Evolutionary conservation across 2,797 vertebrate genomes (phyloP).

Genomic region (Acanthopagrus latus): DNA sequence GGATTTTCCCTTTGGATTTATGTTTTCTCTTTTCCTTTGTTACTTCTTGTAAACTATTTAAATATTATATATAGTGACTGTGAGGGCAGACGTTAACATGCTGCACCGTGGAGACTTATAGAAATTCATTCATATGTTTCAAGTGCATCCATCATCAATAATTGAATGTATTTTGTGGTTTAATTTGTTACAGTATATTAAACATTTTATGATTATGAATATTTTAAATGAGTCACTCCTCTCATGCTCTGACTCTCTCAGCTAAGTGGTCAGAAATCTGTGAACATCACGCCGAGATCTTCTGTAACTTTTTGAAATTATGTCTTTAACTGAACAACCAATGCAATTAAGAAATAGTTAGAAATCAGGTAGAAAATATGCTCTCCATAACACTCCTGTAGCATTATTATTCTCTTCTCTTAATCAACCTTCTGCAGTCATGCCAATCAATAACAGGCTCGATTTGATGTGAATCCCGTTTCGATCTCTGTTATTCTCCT

Average conservation of each 20-base stretch:
- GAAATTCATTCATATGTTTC: conserved; percentile 5
- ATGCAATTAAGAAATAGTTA: conserved; percentile 30
- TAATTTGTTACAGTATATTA: conserved; percentile 30
- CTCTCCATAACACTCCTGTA: too few species aligned
- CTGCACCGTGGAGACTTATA: neutral
- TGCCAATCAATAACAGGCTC: conserved; percentile 37
- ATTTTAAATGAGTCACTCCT: conserved; percentile 34
- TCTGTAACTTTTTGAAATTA: conserved; percentile 7
- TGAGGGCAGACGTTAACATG: neutral
- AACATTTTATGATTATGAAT: conserved; percentile 39
- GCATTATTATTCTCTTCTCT: conserved; percentile 30
- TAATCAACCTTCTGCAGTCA: conserved; percentile 37
- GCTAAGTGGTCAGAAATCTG: neutral
- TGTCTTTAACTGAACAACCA: neutral
- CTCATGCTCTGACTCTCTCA: neutral
- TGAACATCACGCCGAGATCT: neutral
- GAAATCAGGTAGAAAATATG: conserved; percentile 32
- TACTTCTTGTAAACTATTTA: neutral
- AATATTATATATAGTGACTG: neutral
- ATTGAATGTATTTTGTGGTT: conserved; percentile 22
- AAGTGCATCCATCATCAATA: conserved; percentile 28
- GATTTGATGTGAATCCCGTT: conserved; percentile 47
- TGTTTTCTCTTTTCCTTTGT: neutral
- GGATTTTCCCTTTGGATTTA: neutral
- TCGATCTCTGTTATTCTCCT: conserved; percentile 31